Evolutionary conservation across 2,888 invertebrate species (phyloP).

Genomic region (Ochropleura plecta): DNA sequence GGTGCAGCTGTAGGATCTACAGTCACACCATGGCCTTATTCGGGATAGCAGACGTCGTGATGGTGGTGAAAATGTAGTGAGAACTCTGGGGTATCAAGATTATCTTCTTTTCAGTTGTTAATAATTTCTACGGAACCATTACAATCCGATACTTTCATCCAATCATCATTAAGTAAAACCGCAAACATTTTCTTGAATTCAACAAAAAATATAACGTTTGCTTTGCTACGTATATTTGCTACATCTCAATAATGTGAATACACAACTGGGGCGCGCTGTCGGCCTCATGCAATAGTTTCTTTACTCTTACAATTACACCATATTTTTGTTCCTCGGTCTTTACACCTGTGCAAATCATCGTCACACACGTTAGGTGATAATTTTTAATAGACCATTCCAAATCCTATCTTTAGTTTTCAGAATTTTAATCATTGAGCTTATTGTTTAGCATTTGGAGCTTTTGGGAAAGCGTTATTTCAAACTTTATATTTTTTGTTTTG

Average conservation of each 20-base stretch:
- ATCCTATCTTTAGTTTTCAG: conserved; percentile 16
- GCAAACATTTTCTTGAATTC: conserved; percentile 31
- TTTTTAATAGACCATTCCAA: conserved; percentile 6
- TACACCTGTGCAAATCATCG: conserved; percentile 69
- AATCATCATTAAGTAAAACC: conserved; percentile 8
- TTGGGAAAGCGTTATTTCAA: background rate
- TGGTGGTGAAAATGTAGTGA: too few species aligned
- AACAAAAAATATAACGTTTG: conserved; percentile 23
- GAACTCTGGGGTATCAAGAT: background rate
- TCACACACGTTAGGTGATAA: conserved; percentile 50
- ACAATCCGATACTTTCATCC: background rate
- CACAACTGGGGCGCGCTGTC: conserved; percentile 40
- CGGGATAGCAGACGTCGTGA: too few species aligned
- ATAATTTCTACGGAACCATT: background rate
- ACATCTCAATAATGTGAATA: conserved; percentile 41
- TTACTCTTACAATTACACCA: conserved; percentile 52
- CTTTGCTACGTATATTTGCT: conserved; percentile 35
- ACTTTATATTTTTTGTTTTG: too few species aligned
- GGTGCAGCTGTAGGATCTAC: too few species aligned
- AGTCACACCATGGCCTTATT: too few species aligned
- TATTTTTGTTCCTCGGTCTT: conserved; percentile 32
- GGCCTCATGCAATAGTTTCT: conserved; percentile 57
- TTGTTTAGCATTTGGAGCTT: background rate
- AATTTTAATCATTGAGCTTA: background rate
- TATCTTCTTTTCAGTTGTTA: background rate